Percentiles rank a stretch among this genome's conserved stretches.
Conservation (phyloP, 1,140 invertebrate genomes). For the Drosophila asahinai region DNA sequence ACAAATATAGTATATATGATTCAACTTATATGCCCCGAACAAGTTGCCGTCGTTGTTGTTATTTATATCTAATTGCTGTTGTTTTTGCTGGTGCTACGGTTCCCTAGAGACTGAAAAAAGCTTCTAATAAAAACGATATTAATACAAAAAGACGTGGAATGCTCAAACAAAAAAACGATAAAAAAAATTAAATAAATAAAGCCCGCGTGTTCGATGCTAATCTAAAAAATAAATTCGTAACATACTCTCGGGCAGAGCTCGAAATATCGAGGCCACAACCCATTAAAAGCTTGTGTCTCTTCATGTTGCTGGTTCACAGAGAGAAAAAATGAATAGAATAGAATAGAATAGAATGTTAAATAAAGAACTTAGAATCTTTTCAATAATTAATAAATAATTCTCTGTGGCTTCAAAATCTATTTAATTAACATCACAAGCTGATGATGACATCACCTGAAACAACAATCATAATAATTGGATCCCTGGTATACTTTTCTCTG, state of each 20-base stretch:
- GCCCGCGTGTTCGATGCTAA: constrained; percentile 34
- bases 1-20: constrained; percentile 4
- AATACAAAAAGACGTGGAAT: constrained; percentile 23
- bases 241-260: constrained; percentile 37
- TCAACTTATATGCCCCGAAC: constrained; percentile 31
- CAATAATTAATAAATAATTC: background rate
- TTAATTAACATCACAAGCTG: background rate
- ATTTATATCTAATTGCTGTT: constrained; percentile 22
- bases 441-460: background rate
- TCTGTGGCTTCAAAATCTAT: background rate
- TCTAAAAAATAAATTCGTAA: constrained; percentile 25
- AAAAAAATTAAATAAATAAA: background rate
- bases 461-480: background rate
- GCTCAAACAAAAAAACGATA: constrained; percentile 15
- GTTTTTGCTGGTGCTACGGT: constrained; percentile 16
- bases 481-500: background rate
- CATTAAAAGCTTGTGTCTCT: constrained; percentile 30
- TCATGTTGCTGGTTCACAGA: constrained; percentile 6
- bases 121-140: constrained; percentile 33
- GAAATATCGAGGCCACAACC: constrained; percentile 27
- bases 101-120: constrained; percentile 23
- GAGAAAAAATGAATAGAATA: background rate
- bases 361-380: background rate
- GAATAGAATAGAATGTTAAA: too few relatives aligned
- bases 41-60: constrained; percentile 52